Base-by-base conservation (phyloP, 2,113 vertebrate genomes). In the Phaetusa simplex region DNA sequence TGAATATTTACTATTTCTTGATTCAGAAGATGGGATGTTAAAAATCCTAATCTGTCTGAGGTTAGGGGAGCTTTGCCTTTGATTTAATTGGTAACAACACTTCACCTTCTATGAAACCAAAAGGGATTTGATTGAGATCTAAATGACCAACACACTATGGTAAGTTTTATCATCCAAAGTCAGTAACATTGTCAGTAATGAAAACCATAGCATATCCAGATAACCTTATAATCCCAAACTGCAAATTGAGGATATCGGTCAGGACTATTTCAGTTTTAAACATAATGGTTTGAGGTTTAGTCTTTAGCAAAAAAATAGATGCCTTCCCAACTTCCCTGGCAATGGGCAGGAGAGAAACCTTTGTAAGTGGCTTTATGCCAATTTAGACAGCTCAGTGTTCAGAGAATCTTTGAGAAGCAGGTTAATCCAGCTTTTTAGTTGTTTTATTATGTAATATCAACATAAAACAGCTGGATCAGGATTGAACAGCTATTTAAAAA, bases 401-500 rank as follows among this genome's bases (percentile, higher is more conserved):
- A 85, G 73, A 85, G 36, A 87, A 91, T 72, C 84, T 72, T 30
- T 65, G 34, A 91, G 87, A 95, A 94, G 58, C 81, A 91, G 84
- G 72, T 94, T 95, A 96, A 96, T 96, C 94, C 94, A 93, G 56
- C 1, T 74, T 96, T 91, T 95, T 40, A 72, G 56, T 93, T 94
- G 77, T 94, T 95, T 95, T 94, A 76, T 83, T 88, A 88, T 74
- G 55, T 82, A 95, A 87, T 94, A 96, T 95, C 95, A 95, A 93
- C 81, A 90, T 91, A 89, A 96, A 96, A 32, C 91, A 95, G 91
- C 87, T 94, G 93, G 77, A 96, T 96, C 73, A 87, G 94, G 56
- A 87, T 76, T 87, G 86, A 96, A 56, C 19, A 89, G 81, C 77
- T 91, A 94, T 82, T 95, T 89, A 24, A 90, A 94, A 93, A 65